Percentiles rank a stretch among this genome's conserved stretches.
Conservation (phyloP, 2,888 invertebrate genomes). For the Odontomyia ornata region DNA sequence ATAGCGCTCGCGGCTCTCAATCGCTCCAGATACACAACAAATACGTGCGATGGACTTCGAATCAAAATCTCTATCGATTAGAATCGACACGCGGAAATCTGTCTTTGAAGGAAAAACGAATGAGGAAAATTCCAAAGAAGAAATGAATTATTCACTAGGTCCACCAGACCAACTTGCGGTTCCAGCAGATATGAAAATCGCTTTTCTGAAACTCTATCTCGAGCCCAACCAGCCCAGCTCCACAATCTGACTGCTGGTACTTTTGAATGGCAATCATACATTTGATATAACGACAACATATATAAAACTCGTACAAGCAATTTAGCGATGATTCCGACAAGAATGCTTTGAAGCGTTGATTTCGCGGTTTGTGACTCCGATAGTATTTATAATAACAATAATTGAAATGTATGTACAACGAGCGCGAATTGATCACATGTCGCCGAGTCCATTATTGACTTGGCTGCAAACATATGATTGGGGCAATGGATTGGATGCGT, state of each 20-base stretch:
- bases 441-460: background rate
- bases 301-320: background rate
- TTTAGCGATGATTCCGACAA: background rate
- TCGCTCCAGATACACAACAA: background rate
- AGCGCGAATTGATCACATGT: slow-evolving; percentile 4
- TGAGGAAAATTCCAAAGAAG: background rate
- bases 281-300: background rate
- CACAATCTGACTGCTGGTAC: background rate
- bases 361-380: background rate
- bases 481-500: background rate
- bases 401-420: slow-evolving; percentile 7
- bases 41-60: background rate
- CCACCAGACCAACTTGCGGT: background rate
- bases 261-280: background rate
- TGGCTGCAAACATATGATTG: background rate
- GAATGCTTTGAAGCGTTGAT: slow-evolving; percentile 3
- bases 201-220: background rate
- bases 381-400: background rate
- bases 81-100: background rate
- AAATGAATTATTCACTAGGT: background rate
- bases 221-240: background rate
- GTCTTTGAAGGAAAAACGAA: background rate
- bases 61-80: background rate
- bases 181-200: background rate
- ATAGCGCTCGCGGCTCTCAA: background rate